These are phyloP conservation scores for Bilobella aurantiaca DNA, from an alignment of 1,140 invertebrate species.

Conservation along the genomic window DNA sequence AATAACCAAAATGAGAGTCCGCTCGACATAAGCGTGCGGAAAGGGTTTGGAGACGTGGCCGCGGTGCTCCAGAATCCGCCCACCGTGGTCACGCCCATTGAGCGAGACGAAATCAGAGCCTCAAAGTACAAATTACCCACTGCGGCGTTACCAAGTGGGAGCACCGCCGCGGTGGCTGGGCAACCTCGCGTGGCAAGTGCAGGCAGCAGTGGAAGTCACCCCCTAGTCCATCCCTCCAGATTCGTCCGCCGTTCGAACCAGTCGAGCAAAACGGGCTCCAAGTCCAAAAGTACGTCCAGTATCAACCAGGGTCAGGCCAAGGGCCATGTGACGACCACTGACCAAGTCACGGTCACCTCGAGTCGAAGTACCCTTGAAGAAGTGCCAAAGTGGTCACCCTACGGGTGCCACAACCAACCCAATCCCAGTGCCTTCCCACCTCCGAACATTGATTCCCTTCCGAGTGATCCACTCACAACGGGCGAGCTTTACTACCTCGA, in stretches of 20 bases:
- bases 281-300: neutral
- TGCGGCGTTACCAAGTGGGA: too few relatives aligned
- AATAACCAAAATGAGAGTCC: conserved; percentile 71
- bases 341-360: too few relatives aligned
- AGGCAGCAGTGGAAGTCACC: too few relatives aligned
- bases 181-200: too few relatives aligned
- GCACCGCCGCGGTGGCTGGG: too few relatives aligned
- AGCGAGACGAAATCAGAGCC: conserved; percentile 28
- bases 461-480: conserved; percentile 67
- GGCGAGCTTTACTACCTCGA: conserved; percentile 92
- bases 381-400: conserved; percentile 62
- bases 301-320: neutral
- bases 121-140: conserved; percentile 24
- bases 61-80: conserved; percentile 58
- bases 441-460: conserved; percentile 69
- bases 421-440: conserved; percentile 70
- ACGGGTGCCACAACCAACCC: conserved; percentile 79
- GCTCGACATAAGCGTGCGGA: conserved; percentile 75
- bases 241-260: too few relatives aligned
- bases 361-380: neutral
- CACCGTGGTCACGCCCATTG: conserved; percentile 39
- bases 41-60: conserved; percentile 71
- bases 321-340: neutral
- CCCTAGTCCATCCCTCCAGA: too few relatives aligned
- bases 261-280: conserved; percentile 1